Percentiles rank a stretch among this genome's conserved stretches.
Conservation (phyloP, 2,797 vertebrate species). For the Pipistrellus pipistrellus region DNA sequence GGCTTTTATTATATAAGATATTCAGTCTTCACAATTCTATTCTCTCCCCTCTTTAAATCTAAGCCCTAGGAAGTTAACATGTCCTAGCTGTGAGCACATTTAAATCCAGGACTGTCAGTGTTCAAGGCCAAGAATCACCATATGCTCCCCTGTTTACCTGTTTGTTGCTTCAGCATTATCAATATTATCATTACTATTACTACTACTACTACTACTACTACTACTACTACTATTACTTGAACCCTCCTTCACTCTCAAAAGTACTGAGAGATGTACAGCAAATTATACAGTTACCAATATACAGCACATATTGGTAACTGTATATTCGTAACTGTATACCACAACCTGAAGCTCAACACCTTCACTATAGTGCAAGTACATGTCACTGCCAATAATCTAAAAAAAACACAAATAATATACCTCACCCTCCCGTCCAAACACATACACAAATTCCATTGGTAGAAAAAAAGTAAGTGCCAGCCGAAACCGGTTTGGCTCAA, state of each 20-base stretch:
- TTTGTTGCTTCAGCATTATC: background rate
- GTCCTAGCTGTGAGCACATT: background rate
- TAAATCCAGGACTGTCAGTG: background rate
- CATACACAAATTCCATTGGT: background rate
- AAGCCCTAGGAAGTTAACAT: background rate
- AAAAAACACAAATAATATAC: background rate
- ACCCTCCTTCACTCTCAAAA: background rate
- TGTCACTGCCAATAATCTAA: background rate
- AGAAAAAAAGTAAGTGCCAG: background rate
- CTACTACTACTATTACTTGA: background rate
- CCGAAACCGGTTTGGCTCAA: no score
- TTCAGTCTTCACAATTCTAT: background rate
- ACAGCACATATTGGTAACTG: background rate
- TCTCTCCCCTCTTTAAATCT: constrained; percentile 9
- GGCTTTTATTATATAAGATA: background rate
- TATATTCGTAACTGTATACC: background rate
- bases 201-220: no score
- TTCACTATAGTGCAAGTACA: background rate
- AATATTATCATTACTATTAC: background rate
- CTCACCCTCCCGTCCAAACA: background rate
- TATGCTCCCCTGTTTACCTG: background rate
- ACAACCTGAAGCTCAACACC: background rate
- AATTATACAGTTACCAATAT: background rate
- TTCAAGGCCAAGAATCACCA: background rate
- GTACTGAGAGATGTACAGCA: background rate